A percentile compares a stretch with the other conserved stretches of the same genome.
Evolutionary conservation across 2,797 vertebrate species (phyloP).

Genomic region (Sebastes reedi): DNA sequence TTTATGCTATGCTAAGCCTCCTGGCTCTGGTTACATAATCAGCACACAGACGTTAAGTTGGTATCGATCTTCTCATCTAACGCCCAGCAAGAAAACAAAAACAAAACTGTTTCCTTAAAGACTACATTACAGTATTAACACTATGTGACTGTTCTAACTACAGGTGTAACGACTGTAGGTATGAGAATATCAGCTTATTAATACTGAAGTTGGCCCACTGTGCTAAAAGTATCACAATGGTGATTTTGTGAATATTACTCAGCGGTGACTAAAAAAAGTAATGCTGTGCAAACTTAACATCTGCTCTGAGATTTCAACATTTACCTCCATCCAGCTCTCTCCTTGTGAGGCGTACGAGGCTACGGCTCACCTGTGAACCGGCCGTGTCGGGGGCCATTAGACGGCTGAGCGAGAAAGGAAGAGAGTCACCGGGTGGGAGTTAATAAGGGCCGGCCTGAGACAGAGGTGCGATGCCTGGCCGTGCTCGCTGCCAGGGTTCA

Average conservation of each 20-base stretch:
- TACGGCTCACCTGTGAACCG: conserved; percentile 27
- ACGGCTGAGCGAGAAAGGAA: background rate
- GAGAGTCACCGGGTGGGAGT: conserved; percentile 25
- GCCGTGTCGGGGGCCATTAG: conserved; percentile 14
- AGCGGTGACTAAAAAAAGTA: background rate
- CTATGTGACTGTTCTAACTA: too few relatives aligned
- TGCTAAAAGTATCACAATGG: background rate
- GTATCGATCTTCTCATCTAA: background rate
- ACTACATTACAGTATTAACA: background rate
- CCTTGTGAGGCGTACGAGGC: background rate
- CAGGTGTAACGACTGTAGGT: too few relatives aligned
- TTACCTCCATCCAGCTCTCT: background rate
- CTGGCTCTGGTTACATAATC: background rate
- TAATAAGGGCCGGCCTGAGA: conserved; percentile 48
- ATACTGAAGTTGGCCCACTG: too few relatives aligned
- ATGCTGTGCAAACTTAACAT: background rate
- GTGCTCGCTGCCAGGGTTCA: conserved; percentile 30
- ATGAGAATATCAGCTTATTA: background rate
- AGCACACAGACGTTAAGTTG: background rate
- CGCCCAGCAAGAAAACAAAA: background rate
- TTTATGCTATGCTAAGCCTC: background rate
- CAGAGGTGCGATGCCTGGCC: conserved; percentile 48
- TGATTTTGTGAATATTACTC: background rate
- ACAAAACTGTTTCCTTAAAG: background rate
- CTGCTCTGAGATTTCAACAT: background rate